Conservation (phyloP, 2,888 invertebrate genomes). For the Cryptosula pallasiana region DNA sequence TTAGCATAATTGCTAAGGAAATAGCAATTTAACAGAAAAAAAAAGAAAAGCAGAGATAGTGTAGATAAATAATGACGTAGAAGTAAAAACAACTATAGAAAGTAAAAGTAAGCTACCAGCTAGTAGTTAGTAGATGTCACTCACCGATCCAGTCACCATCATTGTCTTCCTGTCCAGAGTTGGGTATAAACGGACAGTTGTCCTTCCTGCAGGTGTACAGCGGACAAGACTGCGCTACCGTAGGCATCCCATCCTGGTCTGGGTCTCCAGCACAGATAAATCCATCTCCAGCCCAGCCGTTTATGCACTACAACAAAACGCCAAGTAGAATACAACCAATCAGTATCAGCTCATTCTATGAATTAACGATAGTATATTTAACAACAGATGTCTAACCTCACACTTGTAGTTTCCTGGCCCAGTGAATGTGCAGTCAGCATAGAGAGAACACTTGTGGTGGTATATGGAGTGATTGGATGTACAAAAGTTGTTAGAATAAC, state of each 20-base stretch:
- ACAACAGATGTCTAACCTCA: slow-evolving; percentile 31
- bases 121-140: too few species aligned
- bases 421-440: slow-evolving; percentile 34
- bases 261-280: slow-evolving; percentile 36
- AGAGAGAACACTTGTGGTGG: slow-evolving; percentile 32
- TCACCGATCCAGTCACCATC: slow-evolving; percentile 32
- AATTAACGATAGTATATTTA: neutral
- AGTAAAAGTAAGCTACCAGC: too few species aligned
- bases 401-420: slow-evolving; percentile 35
- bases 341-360: neutral
- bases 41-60: too few species aligned
- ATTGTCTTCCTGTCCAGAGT: slow-evolving; percentile 64
- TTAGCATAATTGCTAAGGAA: too few species aligned
- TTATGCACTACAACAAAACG: slow-evolving; percentile 33
- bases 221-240: slow-evolving; percentile 24
- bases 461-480: slow-evolving; percentile 28
- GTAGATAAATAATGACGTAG: too few species aligned
- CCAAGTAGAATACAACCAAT: neutral
- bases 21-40: too few species aligned
- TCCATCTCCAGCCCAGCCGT: slow-evolving; percentile 42
- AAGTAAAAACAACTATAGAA: too few species aligned
- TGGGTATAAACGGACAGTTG: slow-evolving; percentile 78
- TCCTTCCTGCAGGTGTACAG: slow-evolving; percentile 55
- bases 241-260: slow-evolving; percentile 35
- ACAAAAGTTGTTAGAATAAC: slow-evolving; percentile 37